phyloP scores from a whole-genome alignment of 2,113 vertebrate genomes.

The Thryonomys swinderianus region DNA sequence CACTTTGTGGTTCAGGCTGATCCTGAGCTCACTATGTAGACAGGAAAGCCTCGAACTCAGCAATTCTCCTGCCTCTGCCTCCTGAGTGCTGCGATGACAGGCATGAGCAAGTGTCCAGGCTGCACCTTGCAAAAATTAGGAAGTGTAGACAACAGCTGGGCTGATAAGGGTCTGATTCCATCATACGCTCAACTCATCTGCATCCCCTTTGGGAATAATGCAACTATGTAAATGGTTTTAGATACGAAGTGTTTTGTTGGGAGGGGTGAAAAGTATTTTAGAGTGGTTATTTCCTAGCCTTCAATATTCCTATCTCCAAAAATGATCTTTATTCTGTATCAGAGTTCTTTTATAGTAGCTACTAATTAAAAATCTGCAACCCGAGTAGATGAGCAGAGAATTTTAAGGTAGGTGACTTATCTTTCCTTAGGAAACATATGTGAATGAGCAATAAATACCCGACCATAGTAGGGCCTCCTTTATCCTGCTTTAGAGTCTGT shows the following conservation, averaged over 20 bases:
- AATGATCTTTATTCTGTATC: not conserved
- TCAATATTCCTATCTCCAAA: not conserved
- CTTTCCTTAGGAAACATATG: not conserved
- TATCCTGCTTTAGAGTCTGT: not conserved
- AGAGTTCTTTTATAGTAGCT: not conserved
- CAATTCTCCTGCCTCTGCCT: no score
- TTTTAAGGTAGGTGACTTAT: not conserved
- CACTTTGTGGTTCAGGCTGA: no score
- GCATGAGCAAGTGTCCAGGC: not conserved
- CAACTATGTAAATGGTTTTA: not conserved
- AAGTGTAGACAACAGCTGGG: not conserved
- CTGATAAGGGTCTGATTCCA: accelerated
- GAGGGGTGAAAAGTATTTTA: not conserved
- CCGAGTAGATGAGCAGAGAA: not conserved
- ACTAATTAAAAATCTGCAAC: not conserved
- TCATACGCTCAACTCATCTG: not conserved
- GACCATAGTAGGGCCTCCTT: not conserved
- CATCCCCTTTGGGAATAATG: no score
- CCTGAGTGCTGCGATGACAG: no score
- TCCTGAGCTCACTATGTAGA: no score
- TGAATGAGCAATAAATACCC: not conserved
- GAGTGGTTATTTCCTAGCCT: not conserved
- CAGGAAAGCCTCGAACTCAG: no score
- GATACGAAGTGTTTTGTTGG: not conserved
- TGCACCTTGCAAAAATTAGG: not conserved